Evolutionary conservation across 2,113 vertebrate genomes (phyloP), one percentile per base, ranked within the genome.

Genomic region (Passerina amoena): DNA sequence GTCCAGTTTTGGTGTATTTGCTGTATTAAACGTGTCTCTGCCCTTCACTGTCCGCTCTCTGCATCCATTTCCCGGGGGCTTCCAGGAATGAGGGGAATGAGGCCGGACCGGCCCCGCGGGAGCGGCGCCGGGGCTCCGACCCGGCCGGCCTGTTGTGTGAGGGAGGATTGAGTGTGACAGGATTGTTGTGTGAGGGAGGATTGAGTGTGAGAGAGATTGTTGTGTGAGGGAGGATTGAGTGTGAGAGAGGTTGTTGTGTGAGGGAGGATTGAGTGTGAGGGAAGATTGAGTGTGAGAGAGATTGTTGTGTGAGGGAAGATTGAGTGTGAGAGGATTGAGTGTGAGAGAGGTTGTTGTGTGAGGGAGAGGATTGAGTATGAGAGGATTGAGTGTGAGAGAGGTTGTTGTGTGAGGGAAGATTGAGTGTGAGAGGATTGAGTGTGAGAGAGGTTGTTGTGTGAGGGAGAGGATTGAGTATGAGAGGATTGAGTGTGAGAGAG

Each of bases 81-180:
- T 28, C 53, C 37, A 91, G 86, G 95, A 96, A 97, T 95, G 94
- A 94, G 68, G 47, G 86, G 95, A 96, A 97, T 96, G 94, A 93
- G 61, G 54, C 66, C 20, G 0, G 54, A 80, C 93, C 37, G 20
- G 92, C 79, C 35, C 54, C 18, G 65, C 56, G 3, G 84, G 92
- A 90, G 45, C 31, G 1, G 59, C 79, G 40, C 35, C 19, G 5
- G 54, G n/a, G 38, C 66, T 89, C 77, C 24, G 18, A 30, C 40
- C 40, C 2, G 1, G 92, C 65, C 38, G 37, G 25, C 79, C 61
- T 79, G 92, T 54, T 69, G 54, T 5, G 30, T 42, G 60, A 87
- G 47, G 33, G 7, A 8, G 65, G n/a, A 11, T 15, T 35, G 37
- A 14, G 18, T 14, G 60, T 31, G 50, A 51, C 7, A 19, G 42